phyloP scores from a whole-genome alignment of 2,888 invertebrate species.

The Opisthograptis luteolata region DNA sequence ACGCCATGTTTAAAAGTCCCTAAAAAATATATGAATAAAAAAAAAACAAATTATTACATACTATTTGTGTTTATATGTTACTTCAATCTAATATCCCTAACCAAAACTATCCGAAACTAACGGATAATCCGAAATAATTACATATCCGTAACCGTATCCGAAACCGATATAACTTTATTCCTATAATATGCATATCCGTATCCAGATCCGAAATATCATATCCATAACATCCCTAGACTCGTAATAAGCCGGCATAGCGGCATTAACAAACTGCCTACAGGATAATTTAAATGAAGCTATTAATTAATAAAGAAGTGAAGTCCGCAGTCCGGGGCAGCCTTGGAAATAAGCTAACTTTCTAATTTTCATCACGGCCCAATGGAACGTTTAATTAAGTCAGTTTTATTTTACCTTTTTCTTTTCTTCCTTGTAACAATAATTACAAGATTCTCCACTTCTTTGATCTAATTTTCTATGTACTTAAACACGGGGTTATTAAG shows the following conservation, averaged over 20 bases:
- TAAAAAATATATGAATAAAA: no score
- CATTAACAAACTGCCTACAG: slow-evolving; percentile 35
- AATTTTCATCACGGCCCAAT: slow-evolving; percentile 51
- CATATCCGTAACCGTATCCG: no score
- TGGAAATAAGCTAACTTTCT: slow-evolving; percentile 50
- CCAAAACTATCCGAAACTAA: no score
- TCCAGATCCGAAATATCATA: no score
- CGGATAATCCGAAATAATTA: no score
- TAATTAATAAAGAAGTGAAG: slow-evolving; percentile 53
- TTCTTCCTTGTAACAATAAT: slow-evolving; percentile 48
- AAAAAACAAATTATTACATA: no score
- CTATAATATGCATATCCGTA: no score
- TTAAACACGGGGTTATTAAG: slow-evolving; percentile 38
- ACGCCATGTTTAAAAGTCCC: no score
- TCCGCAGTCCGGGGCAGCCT: slow-evolving; percentile 30
- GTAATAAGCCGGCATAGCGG: slow-evolving; percentile 18
- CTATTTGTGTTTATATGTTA: no score
- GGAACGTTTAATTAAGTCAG: slow-evolving; percentile 56
- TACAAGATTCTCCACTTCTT: slow-evolving; percentile 54
- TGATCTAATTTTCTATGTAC: slow-evolving; percentile 54
- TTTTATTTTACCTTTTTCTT: slow-evolving; percentile 45
- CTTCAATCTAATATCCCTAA: no score
- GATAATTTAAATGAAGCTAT: slow-evolving; percentile 52
- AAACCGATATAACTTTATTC: no score
- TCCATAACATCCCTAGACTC: no score